Evolutionary conservation across 2,888 invertebrate species (phyloP), one percentile per base, ranked within the genome.

Genomic region (Aspidiotus rigidus): DNA sequence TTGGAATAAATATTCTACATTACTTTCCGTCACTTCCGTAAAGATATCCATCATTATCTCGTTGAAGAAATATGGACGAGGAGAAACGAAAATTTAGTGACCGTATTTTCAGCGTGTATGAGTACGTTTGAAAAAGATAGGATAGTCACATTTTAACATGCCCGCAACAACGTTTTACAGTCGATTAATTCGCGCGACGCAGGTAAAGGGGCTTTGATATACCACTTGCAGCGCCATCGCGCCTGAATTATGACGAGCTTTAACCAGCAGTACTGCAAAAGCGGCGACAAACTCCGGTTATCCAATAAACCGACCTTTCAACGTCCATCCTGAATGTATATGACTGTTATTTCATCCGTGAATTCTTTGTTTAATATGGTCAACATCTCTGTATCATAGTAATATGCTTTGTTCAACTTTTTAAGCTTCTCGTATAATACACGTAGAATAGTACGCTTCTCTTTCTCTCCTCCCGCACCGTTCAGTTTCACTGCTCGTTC

Each of bases 121-220:
- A 55, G 56, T n/a, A 16, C 7, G 64, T 64, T 55, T 55, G 54
- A 64, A 64, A 64, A 64, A 55, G 64, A 64, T 67, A 67, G 28
- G 28, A 28, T 44, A 67, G 39, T 40, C 28, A 60, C 60, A 53
- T 67, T 67, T 60, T 59, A 67, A 57, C 57, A 53, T 60, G 28
- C 28, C 28, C 28, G 28, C 49, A 67, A 60, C 67, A 60, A 67
- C 60, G 67, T 60, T 60, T 67, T 67, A 67, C 67, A 67, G 67
- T 67, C 67, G 67, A 67, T 67, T 67, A 67, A 67, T 60, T 53
- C 67, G 28, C 28, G 59, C 60, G 59, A 67, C 67, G 60, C 67
- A 67, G 67, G 67, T 67, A 67, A 67, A 67, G 59, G 67, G 67
- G 67, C 67, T 67, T 67, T 67, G 67, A 67, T 67, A 60, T 67